Percentiles rank a stretch among this genome's conserved stretches.
These are phyloP conservation scores for Ectobius pallidus DNA, from an alignment of 2,888 invertebrate species.

Conservation along the genomic window DNA sequence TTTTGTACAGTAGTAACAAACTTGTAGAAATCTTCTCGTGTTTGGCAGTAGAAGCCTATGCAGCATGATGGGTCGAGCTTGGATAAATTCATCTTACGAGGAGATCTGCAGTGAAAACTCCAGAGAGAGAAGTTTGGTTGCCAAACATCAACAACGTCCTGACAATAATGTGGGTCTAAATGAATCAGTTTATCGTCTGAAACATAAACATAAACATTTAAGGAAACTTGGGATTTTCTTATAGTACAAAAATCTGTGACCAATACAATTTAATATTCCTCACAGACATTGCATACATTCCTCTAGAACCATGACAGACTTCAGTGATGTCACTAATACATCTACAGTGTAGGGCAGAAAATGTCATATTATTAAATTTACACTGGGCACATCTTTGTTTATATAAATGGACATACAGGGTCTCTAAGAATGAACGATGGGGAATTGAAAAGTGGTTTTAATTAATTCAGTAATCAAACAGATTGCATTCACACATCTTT, in stretches of 20 bases:
- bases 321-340: neutral
- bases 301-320: neutral
- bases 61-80: conserved; percentile 95
- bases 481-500: too few relatives aligned
- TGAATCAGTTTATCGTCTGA: conserved; percentile 89
- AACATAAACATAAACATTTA: too few relatives aligned
- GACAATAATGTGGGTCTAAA: conserved; percentile 93
- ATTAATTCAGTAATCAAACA: too few relatives aligned
- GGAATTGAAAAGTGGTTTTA: too few relatives aligned
- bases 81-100: conserved; percentile 79
- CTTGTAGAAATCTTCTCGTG: conserved; percentile 75
- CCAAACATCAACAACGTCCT: conserved; percentile 87
- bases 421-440: too few relatives aligned
- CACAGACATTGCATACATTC: neutral
- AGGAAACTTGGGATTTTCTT: neutral
- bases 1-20: conserved; percentile 73
- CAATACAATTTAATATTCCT: neutral
- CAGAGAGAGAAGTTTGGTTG: conserved; percentile 77
- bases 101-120: conserved; percentile 85
- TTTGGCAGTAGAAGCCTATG: conserved; percentile 85
- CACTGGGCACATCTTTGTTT: too few relatives aligned
- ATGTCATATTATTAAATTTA: too few relatives aligned
- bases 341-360: too few relatives aligned
- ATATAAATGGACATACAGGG: too few relatives aligned
- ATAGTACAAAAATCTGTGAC: neutral